Base-by-base conservation (phyloP, 2,113 vertebrate species). In the Spilogale gracilis region DNA sequence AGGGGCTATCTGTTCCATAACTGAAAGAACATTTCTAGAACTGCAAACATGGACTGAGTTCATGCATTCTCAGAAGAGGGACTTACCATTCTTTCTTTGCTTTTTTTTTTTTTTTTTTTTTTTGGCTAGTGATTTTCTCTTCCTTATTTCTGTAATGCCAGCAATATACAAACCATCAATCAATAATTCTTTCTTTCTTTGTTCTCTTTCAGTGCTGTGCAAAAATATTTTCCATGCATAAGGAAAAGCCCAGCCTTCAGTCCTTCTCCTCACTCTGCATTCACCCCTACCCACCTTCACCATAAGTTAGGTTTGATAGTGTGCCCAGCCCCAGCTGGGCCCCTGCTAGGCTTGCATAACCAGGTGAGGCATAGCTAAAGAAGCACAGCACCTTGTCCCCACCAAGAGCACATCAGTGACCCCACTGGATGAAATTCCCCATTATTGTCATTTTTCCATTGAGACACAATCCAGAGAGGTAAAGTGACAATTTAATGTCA, bases 81-180 rank as follows among this genome's bases (percentile, higher is more conserved):
- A 45, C 67, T 63, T 89, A 89, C 30, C 6, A 48, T 30, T n/a
- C 38, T 54, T 50, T 52, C 89, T 54, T 63, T 50, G n/a, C 50
- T 52, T 74, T 54, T 69, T 91, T 30, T 88, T 90, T 60, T 80
- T 65, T 30, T 32, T 84, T 60, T 85, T 38, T 89, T n/a, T n/a
- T n/a, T 81, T 50, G 73, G 32, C 52, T 67, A 83, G n/a, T 65
- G 27, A 79, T 69, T 88, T 94, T 91, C 25, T 83, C 86, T 89
- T 90, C 60, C 10, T 91, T 45, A 50, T 85, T 93, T 93, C 86
- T 87, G 38, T 23, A 65, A 43, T 5, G 91, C 16, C 65, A 81
- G 69, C 54, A 95, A 61, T 50, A 94, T 69, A 50, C 27, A 96
- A 88, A 38, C 38, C 6, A 76, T 48, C 61, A 38, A 12, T 91